Conservation (phyloP, 2,797 vertebrate species). For the Tadarida brasiliensis region DNA sequence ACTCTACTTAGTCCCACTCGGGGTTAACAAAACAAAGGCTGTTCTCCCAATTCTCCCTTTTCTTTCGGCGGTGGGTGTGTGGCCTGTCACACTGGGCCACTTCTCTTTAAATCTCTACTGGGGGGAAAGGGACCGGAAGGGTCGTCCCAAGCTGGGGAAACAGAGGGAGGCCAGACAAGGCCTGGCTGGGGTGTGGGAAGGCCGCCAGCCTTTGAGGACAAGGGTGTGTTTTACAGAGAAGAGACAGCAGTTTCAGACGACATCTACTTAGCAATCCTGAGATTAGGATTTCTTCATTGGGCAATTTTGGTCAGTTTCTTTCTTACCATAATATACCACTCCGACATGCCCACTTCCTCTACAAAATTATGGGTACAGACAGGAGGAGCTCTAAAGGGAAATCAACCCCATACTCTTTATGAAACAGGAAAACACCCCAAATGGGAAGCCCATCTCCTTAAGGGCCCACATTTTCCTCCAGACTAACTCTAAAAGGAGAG, state of each 20-base stretch:
- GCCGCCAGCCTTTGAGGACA: neutral
- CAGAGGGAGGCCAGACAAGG: neutral
- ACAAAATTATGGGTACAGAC: neutral
- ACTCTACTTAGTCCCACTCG: neutral
- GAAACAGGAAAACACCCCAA: neutral
- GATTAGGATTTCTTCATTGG: conserved; percentile 67
- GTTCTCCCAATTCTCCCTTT: neutral
- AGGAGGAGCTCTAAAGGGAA: neutral
- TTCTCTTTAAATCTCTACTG: conserved; percentile 87
- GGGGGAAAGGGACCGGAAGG: neutral
- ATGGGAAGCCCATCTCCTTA: neutral
- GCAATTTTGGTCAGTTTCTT: conserved; percentile 60
- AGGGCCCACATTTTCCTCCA: neutral
- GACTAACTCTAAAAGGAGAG: neutral
- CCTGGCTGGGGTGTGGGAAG: neutral
- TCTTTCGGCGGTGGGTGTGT: neutral
- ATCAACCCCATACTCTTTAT: neutral
- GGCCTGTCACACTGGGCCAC: neutral
- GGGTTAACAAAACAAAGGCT: neutral
- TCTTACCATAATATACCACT: neutral
- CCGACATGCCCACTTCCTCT: neutral
- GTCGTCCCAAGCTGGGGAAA: neutral
- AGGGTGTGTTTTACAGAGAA: neutral
- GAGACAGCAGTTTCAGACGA: conserved; percentile 1
- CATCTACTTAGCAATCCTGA: neutral